Conservation (phyloP, 2,888 invertebrate genomes). For the Rhagophthalmus giganteus region DNA sequence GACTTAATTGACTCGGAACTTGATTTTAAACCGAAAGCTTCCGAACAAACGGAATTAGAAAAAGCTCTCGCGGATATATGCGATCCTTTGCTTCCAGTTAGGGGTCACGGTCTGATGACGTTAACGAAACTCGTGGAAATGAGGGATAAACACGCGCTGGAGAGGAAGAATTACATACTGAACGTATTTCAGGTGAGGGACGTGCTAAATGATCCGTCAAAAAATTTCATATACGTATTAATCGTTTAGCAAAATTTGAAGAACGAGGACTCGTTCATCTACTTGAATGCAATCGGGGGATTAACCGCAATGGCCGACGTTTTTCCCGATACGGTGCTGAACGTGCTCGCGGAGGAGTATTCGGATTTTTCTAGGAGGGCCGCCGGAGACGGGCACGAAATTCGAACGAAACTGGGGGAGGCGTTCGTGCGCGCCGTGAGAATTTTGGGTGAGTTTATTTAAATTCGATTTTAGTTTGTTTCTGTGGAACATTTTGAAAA, state of each 20-base stretch:
- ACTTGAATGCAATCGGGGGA: slow-evolving; percentile 77
- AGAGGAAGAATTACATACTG: slow-evolving; percentile 68
- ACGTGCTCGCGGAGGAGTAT: slow-evolving; percentile 70
- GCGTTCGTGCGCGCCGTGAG: slow-evolving; percentile 73
- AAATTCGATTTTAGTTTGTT: neutral
- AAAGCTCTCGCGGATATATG: slow-evolving; percentile 69
- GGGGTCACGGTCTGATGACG: slow-evolving; percentile 77
- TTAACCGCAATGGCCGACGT: slow-evolving; percentile 68
- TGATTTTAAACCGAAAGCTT: too few species aligned
- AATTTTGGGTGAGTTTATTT: slow-evolving; percentile 64
- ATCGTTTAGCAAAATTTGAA: slow-evolving; percentile 74
- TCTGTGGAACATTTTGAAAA: neutral
- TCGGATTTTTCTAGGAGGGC: slow-evolving; percentile 46
- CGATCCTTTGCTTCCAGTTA: slow-evolving; percentile 74
- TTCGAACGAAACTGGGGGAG: slow-evolving; percentile 80
- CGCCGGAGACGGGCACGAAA: slow-evolving; percentile 58
- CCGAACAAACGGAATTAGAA: slow-evolving; percentile 57
- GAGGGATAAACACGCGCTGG: slow-evolving; percentile 65
- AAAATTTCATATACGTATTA: too few species aligned
- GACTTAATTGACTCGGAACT: too few species aligned
- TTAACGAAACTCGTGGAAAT: slow-evolving; percentile 72
- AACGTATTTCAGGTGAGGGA: slow-evolving; percentile 73
- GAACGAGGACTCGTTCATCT: slow-evolving; percentile 80
- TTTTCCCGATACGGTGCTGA: slow-evolving; percentile 70
- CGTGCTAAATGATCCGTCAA: too few species aligned